Percentiles rank a stretch among this genome's conserved stretches.
Conservation (phyloP, 2,888 invertebrate species). For the Lagria hirta region DNA sequence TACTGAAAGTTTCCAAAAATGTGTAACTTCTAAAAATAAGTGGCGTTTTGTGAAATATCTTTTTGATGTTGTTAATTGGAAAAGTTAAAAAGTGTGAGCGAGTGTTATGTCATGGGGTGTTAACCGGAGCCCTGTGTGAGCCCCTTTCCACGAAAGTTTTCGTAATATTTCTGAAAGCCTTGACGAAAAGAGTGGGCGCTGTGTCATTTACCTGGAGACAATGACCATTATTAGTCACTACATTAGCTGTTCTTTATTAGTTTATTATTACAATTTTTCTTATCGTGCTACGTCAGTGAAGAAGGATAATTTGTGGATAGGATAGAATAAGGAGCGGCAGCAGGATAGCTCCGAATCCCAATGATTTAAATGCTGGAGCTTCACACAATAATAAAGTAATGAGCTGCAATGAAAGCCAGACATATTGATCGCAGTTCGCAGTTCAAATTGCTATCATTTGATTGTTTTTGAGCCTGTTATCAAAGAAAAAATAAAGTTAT, state of each 20-base stretch:
- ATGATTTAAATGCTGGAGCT: slow-evolving; percentile 13
- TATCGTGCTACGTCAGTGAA: too few species aligned
- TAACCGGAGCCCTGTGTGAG: too few species aligned
- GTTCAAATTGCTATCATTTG: slow-evolving; percentile 26
- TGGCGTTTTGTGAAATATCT: too few species aligned
- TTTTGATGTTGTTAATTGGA: too few species aligned
- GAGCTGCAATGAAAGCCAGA: slow-evolving; percentile 17
- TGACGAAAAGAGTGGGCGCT: slow-evolving; percentile 3
- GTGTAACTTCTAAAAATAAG: too few species aligned
- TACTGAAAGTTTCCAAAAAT: too few species aligned
- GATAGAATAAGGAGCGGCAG: slow-evolving; percentile 5
- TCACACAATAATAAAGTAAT: slow-evolving; percentile 7
- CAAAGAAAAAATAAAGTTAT: slow-evolving; percentile 25
- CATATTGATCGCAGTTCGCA: slow-evolving; percentile 25
- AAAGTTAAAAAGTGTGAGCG: too few species aligned
- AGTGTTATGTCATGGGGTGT: neutral
- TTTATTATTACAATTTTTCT: too few species aligned
- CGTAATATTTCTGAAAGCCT: slow-evolving; percentile 5
- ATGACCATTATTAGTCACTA: slow-evolving; percentile 18
- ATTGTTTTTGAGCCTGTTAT: slow-evolving; percentile 26
- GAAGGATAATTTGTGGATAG: slow-evolving; percentile 6
- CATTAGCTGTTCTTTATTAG: slow-evolving; percentile 3
- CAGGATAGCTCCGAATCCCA: slow-evolving; percentile 3
- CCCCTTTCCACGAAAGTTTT: neutral
- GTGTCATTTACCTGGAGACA: slow-evolving; percentile 5